Evolutionary conservation across 2,113 vertebrate species (phyloP), one percentile per base, ranked within the genome.

Genomic region (Talpa occidentalis): DNA sequence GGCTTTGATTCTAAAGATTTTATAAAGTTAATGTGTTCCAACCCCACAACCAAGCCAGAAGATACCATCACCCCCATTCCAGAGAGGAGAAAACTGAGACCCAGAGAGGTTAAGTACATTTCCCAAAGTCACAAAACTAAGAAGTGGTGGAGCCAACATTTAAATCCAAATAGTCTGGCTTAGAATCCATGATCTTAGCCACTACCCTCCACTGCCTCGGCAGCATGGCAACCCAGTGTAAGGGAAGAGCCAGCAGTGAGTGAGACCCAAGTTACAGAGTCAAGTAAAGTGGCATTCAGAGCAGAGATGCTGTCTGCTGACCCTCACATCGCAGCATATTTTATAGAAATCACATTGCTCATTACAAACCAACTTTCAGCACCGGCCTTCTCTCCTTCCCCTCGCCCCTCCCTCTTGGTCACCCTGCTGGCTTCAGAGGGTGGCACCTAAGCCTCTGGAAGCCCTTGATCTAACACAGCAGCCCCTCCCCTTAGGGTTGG

Each of bases 91-190:
- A 79, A 86, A 62, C 62, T 15, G 10, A 67, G 82, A 32, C 59
- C 73, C n/a, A 74, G 87, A 85, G 14, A 93, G n/a, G 59, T 84
- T 47, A 67, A 17, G 40, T 54, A 62, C 80, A 40, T 70, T 84
- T 14, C 67, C 40, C 56, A 73, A 90, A 91, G 44, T 76, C 74
- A 66, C 64, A 86, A 17, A 81, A 54, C 77, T 88, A 69, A 5
- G 60, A 76, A 60, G 30, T 11, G 7, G 15, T n/a, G 7, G 14
- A 42, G 11, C 12, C 54, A 66, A 21, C 70, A 78, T 81, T 94
- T 93, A 59, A 96, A 92, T 81, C 44, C 76, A 92, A 81, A 77
- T 19, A 19, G 19, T n/a, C 21, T 80, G 14, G 9, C 2, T 74
- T 60, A 59, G n/a, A 66, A 24, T 21, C 74, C 44, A 3, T 26